Evolutionary conservation across 1,140 invertebrate species (phyloP).

Genomic region (Hestina assimilis): DNA sequence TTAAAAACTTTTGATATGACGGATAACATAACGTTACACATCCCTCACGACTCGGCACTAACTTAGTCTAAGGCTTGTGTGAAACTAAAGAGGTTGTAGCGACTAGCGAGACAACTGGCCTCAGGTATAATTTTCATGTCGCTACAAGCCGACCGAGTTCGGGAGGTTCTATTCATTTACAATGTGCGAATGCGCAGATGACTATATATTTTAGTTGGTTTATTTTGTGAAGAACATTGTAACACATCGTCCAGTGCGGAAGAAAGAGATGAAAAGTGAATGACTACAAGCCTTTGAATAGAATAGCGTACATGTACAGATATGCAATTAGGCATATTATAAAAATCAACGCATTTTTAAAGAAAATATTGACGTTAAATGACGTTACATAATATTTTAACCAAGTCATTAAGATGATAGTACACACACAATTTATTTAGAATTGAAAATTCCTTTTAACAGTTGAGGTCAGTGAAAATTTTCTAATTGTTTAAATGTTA

Average conservation of each 20-base stretch:
- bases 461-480: too few species aligned
- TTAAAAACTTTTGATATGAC: constrained; percentile 40
- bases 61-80: constrained; percentile 46
- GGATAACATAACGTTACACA: constrained; percentile 27
- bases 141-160: constrained; percentile 38
- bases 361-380: too few species aligned
- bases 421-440: too few species aligned
- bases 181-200: neutral
- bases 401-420: too few species aligned
- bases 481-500: too few species aligned
- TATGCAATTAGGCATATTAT: too few species aligned
- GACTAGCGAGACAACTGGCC: constrained; percentile 28
- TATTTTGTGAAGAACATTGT: constrained; percentile 49
- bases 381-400: too few species aligned
- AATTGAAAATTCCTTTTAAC: too few species aligned
- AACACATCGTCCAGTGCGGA: constrained; percentile 43
- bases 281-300: constrained; percentile 41
- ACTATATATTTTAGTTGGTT: constrained; percentile 20
- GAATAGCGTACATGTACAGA: neutral
- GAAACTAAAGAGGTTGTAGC: constrained; percentile 54
- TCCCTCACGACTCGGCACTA: constrained; percentile 28
- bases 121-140: constrained; percentile 68
- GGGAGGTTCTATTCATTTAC: constrained; percentile 19
- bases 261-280: constrained; percentile 62
- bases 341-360: too few species aligned